Evolutionary conservation across 1,140 invertebrate genomes (phyloP), one percentile per base, ranked within the genome.

Genomic region (Sarcophaga bullata): DNA sequence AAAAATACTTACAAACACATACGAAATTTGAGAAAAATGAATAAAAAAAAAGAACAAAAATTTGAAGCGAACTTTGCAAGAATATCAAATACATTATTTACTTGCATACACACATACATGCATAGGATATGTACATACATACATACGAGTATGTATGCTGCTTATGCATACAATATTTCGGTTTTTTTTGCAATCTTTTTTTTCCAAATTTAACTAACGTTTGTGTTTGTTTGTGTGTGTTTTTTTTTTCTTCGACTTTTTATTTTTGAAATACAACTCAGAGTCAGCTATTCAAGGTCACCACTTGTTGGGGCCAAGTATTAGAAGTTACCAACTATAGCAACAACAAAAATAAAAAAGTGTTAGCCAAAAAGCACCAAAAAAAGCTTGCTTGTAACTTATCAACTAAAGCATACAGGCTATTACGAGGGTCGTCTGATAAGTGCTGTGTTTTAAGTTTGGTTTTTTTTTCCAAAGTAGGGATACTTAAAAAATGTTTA

Each of bases 261-360:
- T 37, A 37, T 37, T 37, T 37, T 37, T 37, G 25, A 37, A 37
- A 37, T 37, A 37, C 25, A 37, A 37, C n/a, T 37, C 25, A 37
- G 25, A 19, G 7, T 68, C 62, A 68, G 62, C n/a, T n/a, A 68
- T 68, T 68, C 62, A 68, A 68, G 62, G 62, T 68, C 62, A 68
- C 19, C 62, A 68, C 62, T 68, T 68, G 62, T 68, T 68, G 62
- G 62, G 62, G 62, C 62, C 62, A 68, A 68, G 62, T 25, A 68
- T 68, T 68, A 68, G 62, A 68, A 68, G 17, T 68, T 68, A 19
- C 62, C 62, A 68, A 68, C 17, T 19, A 68, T 3, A 68, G 9
- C 15, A 6, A 58, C 52, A 6, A 58, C 6, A 58, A 58, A 58
- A 58, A 15, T 9, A 15, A 15, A 15, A 15, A 58, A 0, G 2